phyloP scores from a whole-genome alignment of 2,113 vertebrate species.

The Nannospalax galili region DNA sequence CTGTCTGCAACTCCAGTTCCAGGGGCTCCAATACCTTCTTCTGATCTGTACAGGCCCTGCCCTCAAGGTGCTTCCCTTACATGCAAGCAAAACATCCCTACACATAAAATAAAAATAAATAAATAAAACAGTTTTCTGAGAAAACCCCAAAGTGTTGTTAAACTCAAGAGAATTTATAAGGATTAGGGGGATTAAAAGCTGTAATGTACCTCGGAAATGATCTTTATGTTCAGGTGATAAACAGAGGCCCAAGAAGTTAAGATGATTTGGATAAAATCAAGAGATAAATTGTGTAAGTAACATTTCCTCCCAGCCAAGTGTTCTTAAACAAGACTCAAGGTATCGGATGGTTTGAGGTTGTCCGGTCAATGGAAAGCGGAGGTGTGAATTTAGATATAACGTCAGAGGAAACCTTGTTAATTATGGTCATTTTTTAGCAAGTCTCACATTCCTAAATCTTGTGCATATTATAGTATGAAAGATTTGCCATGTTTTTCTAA shows the following conservation, averaged over 20 bases:
- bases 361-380: rapidly evolving
- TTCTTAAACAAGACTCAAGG: background rate
- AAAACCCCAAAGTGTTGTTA: background rate
- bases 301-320: background rate
- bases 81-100: no score
- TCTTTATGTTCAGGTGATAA: background rate
- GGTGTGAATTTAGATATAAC: background rate
- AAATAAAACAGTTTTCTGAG: background rate
- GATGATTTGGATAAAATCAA: background rate
- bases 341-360: rapidly evolving
- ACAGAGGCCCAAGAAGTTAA: background rate
- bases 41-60: no score
- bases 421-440: background rate
- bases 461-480: background rate
- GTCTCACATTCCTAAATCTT: background rate
- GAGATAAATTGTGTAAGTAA: background rate
- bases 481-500: background rate
- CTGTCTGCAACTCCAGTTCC: no score
- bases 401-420: background rate
- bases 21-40: no score
- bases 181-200: background rate
- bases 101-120: no score
- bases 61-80: no score
- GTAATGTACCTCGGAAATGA: background rate
- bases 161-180: background rate